phyloP scores from a whole-genome alignment of 92 coral and sea anemone genomes.

The Galaxea fascicularis region DNA sequence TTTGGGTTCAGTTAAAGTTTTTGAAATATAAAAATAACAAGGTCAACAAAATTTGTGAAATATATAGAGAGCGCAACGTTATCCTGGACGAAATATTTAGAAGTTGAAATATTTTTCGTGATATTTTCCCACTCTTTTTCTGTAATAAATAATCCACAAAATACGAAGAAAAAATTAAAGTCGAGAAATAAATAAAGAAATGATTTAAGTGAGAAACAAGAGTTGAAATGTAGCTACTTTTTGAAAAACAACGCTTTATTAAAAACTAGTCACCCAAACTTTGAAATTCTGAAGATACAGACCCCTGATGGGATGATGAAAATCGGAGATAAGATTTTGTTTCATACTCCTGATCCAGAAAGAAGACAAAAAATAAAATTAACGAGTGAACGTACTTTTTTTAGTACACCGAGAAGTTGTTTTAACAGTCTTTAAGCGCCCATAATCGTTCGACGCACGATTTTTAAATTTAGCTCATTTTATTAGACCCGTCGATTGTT shows the following conservation, averaged over 20 bases:
- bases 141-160: background rate
- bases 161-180: background rate
- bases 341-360: background rate
- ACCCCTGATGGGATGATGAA: background rate
- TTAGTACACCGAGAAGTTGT: too few relatives aligned
- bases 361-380: background rate
- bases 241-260: background rate
- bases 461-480: background rate
- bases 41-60: background rate
- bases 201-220: background rate
- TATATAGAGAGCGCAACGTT: background rate
- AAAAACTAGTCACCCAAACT: background rate
- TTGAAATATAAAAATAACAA: background rate
- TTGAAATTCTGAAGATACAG: constrained; percentile 23
- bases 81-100: too few relatives aligned
- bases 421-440: background rate
- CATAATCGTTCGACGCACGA: background rate
- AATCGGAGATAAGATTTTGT: background rate
- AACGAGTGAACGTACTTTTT: background rate
- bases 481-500: background rate
- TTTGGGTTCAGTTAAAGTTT: background rate
- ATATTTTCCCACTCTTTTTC: background rate
- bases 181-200: background rate
- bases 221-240: background rate
- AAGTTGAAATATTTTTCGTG: constrained; percentile 19